Base-by-base conservation (phyloP, 92 coral and sea anemone genomes). In the Pocillopora grandis region DNA sequence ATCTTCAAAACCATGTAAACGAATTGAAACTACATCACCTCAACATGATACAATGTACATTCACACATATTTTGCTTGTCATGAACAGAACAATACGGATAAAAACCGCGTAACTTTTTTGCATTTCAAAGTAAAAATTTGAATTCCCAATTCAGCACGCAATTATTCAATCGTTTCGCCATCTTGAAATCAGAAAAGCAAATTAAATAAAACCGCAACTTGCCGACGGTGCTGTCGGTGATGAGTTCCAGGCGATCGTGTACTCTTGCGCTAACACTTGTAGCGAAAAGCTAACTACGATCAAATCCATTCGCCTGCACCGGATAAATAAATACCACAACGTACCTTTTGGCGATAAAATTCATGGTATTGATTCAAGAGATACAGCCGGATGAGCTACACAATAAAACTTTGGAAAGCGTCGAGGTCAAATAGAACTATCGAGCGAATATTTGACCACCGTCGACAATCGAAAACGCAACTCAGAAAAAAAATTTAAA, bases 281-380 rank as follows among this genome's bases (percentile, higher is more conserved):
- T 5, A 17, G 77, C 59, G 67, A 35, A 15, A 36, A n/a, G 69
- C 77, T 70, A 35, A 71, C 70, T 70, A 60, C 66, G 76, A 71
- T 33, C 76, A 58, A 37, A 71, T 80, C 55, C 66, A 76, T 64
- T 64, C 37, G 15, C n/a, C 77, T 66, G 66, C 70, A 58, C 59
- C 59, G 70, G 65, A 70, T 58, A 70, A 70, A 57, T 68, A 33
- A 59, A 81, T 35, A 59, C 66, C 58, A 20, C 58, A 37, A 21
- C 77, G 58, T 57, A 81, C 77, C 74, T 71, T 73, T 81, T 71
- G 10, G 78, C 61, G 72, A 71, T 82, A 49, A 82, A 72, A 49
- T 1, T 15, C 78, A 82, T 82, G 21, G 55, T 19, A 56, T 33
- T 4, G 70, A 59, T 60, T 58, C 15, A 37, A 49, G 48, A 42